phyloP scores from a whole-genome alignment of 2,888 invertebrate species.

The Orchesella flavescens region DNA sequence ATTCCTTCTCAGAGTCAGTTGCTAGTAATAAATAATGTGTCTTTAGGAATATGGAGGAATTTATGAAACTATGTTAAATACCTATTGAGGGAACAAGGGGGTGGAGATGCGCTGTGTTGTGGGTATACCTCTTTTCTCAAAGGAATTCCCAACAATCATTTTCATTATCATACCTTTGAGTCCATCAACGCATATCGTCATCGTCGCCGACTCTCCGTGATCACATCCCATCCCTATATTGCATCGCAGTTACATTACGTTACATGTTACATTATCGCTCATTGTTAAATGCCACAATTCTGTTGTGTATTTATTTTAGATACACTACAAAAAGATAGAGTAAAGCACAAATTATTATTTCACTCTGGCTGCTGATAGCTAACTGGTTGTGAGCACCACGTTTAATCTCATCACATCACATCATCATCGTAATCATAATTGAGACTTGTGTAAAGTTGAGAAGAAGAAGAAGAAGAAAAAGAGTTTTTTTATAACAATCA shows the following conservation, averaged over 20 bases:
- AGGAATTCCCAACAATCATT: constrained; percentile 53
- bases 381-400: neutral
- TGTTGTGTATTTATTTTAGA: constrained; percentile 19
- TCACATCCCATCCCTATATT: too few relatives aligned
- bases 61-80: constrained; percentile 34
- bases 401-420: constrained; percentile 16
- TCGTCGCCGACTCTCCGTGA: constrained; percentile 19
- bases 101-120: constrained; percentile 51
- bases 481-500: constrained; percentile 20
- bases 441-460: constrained; percentile 39
- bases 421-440: constrained; percentile 45
- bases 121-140: constrained; percentile 48
- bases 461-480: too few relatives aligned
- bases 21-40: too few relatives aligned
- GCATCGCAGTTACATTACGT: too few relatives aligned
- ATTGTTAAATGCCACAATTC: constrained; percentile 7
- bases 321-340: neutral
- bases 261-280: neutral
- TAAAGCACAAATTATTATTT: constrained; percentile 17
- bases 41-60: constrained; percentile 1
- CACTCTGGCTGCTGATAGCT: neutral
- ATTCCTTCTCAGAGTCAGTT: constrained; percentile 9
- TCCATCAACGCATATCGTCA: constrained; percentile 24
- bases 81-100: constrained; percentile 35
- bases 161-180: constrained; percentile 45